Conservation (phyloP, 2,113 vertebrate species). For the Pelecanoides urinatrix region DNA sequence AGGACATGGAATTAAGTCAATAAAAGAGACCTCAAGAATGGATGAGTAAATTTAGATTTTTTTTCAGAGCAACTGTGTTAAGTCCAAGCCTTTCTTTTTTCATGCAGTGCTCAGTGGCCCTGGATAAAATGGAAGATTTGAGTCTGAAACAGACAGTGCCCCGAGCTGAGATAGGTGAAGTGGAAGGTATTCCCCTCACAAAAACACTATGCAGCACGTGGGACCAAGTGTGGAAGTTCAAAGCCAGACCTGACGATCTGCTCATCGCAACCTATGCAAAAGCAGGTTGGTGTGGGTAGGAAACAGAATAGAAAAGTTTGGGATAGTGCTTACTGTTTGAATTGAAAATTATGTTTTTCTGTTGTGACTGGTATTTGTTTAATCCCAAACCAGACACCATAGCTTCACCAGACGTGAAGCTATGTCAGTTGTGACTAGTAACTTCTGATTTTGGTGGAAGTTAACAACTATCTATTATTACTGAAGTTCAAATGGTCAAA, state of each 20-base stretch:
- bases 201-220: not conserved
- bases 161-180: not conserved
- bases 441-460: not conserved
- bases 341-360: not conserved
- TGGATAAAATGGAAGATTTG: slow-evolving; percentile 49
- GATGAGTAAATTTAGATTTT: not conserved
- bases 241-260: slow-evolving; percentile 72
- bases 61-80: not conserved
- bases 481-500: not conserved
- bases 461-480: not conserved
- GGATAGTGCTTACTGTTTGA: not conserved
- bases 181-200: slow-evolving; percentile 40
- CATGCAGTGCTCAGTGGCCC: not conserved
- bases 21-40: not conserved
- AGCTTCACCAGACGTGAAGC: not conserved
- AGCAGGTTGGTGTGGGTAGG: slow-evolving; percentile 56
- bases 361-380: not conserved
- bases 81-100: not conserved
- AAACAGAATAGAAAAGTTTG: not conserved
- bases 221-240: slow-evolving; percentile 68
- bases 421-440: not conserved
- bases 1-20: not conserved
- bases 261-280: slow-evolving; percentile 72
- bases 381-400: not conserved
- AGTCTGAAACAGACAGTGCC: not conserved